These are phyloP conservation scores for Drosophila ficusphila DNA, from an alignment of 1,140 invertebrate species.

Conservation along the genomic window DNA sequence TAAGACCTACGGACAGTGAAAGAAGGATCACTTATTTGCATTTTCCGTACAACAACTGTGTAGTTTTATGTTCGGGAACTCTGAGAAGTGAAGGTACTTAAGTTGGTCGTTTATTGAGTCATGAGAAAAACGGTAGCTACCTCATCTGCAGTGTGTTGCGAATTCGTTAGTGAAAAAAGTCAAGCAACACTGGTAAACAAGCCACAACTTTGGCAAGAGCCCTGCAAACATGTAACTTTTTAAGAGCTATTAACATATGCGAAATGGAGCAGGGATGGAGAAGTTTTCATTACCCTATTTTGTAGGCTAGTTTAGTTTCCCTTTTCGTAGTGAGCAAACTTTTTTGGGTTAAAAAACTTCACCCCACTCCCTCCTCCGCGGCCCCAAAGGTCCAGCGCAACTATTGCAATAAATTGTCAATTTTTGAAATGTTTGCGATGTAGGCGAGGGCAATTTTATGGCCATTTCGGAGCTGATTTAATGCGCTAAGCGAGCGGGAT, in stretches of 20 bases:
- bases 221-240: too few relatives aligned
- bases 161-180: too few relatives aligned
- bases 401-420: conserved; percentile 71
- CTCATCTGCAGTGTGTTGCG: too few relatives aligned
- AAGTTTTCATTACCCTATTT: neutral
- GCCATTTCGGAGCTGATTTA: conserved; percentile 76
- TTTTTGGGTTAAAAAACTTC: conserved; percentile 30
- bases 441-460: conserved; percentile 64
- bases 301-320: neutral
- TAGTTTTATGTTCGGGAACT: too few relatives aligned
- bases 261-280: too few relatives aligned
- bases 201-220: too few relatives aligned
- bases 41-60: too few relatives aligned
- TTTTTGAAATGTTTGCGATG: conserved; percentile 71
- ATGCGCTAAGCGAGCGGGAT: conserved; percentile 70
- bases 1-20: conserved; percentile 3
- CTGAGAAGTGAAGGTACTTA: too few relatives aligned
- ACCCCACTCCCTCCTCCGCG: conserved; percentile 1
- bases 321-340: neutral
- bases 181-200: too few relatives aligned
- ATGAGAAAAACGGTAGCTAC: too few relatives aligned
- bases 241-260: too few relatives aligned
- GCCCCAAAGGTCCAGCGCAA: conserved; percentile 1
- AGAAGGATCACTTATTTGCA: neutral
- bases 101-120: too few relatives aligned